Conservation (phyloP, 2,113 vertebrate species). For the Lepus timidus region DNA sequence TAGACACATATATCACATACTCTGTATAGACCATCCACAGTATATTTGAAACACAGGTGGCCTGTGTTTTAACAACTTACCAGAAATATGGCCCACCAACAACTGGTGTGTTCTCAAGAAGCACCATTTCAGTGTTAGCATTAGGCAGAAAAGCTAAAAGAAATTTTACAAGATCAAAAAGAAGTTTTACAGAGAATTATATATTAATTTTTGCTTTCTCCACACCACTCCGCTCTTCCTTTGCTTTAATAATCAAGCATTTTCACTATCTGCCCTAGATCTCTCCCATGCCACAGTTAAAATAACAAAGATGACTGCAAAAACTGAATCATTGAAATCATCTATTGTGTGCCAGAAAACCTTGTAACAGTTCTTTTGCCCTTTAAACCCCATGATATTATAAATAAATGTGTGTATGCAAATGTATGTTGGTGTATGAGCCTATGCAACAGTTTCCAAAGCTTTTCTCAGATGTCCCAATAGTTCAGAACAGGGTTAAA, state of each 20-base stretch:
- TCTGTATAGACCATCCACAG: not conserved
- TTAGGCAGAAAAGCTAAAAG: not conserved
- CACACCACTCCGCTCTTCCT: not conserved
- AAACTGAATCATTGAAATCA: not conserved
- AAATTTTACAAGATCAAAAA: conserved; percentile 41
- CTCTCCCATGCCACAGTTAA: not conserved
- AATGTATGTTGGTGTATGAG: not conserved
- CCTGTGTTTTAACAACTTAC: conserved; percentile 5
- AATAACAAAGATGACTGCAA: not conserved
- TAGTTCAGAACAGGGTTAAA: not conserved
- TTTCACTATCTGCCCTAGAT: not conserved
- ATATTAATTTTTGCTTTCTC: conserved; percentile 32
- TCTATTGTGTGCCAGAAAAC: not conserved
- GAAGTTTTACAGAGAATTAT: not conserved
- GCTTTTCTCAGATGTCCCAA: not conserved
- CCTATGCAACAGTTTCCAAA: not conserved
- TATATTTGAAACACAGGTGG: conserved; percentile 52
- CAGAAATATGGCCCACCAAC: conserved; percentile 17
- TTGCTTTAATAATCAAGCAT: not conserved
- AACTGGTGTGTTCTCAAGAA: conserved; percentile 17
- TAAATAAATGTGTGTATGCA: not conserved
- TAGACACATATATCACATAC: not conserved
- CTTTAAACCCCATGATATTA: not conserved
- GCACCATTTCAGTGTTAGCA: not conserved
- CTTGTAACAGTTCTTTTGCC: not conserved